Evolutionary conservation across 2,888 invertebrate genomes (phyloP), one percentile per base, ranked within the genome.

Genomic region (Torymus texanus): DNA sequence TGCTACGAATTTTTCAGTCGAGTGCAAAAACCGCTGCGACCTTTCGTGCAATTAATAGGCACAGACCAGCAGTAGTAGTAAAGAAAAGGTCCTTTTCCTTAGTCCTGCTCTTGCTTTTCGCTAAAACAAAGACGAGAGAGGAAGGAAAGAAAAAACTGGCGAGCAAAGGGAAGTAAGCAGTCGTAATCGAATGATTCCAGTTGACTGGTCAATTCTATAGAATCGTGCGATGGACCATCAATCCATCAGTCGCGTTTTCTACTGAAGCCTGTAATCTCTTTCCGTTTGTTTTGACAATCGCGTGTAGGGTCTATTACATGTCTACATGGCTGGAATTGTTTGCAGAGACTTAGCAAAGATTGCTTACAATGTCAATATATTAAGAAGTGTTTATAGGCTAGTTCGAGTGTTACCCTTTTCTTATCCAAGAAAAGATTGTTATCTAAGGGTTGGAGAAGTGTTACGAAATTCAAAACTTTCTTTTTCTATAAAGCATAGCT

Each of bases 201-300:
- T 83, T 84, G 83, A 84, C 84, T 84, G 86, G 85, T 87, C 87
- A 86, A 87, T 87, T 86, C 85, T 84, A 83, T 84, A 84, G 80
- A 80, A 83, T 84, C 83, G 79, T 72, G 78, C 82, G 21, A 21
- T 21, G 81, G 18, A 51, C 68, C 81, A 70, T 83, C 85, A 82
- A 87, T 87, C 86, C 86, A 86, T 86, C 87, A 86, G 81, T 70
- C 75, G 29, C 58, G 67, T 71, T 71, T 21, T 21, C 65, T 55
- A 21, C n/a, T 50, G 41, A 41, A 8, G 41, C 41, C 41, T 8
- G 68, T n/a, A 29, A 73, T 63, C 58, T 29, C 68, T 73, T 65
- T 67, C 75, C 79, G 81, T 70, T 77, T 62, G 72, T 75, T 75
- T 71, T 65, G 77, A 67, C 61, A 53, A 70, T 80, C 56, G 63